Percentiles rank a stretch among this genome's conserved stretches.
Conservation (phyloP, 2,797 vertebrate species). For the Myiothlypis coronata region DNA sequence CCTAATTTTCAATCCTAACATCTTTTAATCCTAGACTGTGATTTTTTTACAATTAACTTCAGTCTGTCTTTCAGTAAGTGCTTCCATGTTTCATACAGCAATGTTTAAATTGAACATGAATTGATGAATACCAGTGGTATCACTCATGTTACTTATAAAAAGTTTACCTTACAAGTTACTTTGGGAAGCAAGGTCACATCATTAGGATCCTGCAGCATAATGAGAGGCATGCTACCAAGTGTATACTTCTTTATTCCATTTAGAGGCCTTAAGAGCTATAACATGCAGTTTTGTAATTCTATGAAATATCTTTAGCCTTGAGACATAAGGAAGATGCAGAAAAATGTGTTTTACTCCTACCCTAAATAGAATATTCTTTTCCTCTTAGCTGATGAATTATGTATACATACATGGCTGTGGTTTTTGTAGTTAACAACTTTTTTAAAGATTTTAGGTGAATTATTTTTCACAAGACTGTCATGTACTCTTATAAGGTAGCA, state of each 20-base stretch:
- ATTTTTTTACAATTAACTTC: not conserved
- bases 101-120: not conserved
- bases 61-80: not conserved
- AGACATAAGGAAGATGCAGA: not conserved
- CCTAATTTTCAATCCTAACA: not conserved
- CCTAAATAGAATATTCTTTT: not conserved
- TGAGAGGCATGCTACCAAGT: not conserved
- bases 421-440: not conserved
- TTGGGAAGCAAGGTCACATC: not conserved
- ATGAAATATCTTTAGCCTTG: not conserved
- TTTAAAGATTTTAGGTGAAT: not conserved
- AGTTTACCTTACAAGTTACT: not conserved
- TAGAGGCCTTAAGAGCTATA: not conserved
- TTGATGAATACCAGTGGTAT: not conserved
- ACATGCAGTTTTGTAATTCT: not conserved
- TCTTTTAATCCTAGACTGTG: not conserved
- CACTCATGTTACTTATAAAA: not conserved
- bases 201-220: not conserved
- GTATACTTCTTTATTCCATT: not conserved
- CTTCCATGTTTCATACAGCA: not conserved
- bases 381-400: not conserved
- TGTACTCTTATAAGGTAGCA: not conserved
- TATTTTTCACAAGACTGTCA: not conserved
- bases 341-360: not conserved
- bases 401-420: not conserved